These are phyloP conservation scores for Aphyosemion australe DNA, from an alignment of 2,113 vertebrate genomes.

Conservation along the genomic window DNA sequence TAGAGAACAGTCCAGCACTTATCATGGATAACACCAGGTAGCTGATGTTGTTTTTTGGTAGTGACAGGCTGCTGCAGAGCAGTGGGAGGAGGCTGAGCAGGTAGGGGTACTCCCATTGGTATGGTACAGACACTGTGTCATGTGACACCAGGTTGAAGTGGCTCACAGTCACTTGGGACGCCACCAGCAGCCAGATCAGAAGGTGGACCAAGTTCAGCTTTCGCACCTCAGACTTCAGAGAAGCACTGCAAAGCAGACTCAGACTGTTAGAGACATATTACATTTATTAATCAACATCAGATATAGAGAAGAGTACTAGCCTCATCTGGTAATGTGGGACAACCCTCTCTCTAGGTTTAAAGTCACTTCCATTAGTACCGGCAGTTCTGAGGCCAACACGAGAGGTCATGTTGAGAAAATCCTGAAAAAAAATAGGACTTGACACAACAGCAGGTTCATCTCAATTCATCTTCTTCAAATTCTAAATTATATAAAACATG, in stretches of 20 bases:
- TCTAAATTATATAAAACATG: too few relatives aligned
- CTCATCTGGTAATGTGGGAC: conserved; percentile 92
- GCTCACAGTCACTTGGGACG: conserved; percentile 87
- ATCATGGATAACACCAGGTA: conserved; percentile 98
- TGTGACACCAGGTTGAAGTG: conserved; percentile 88
- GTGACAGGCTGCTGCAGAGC: conserved; percentile 85
- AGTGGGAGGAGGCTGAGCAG: conserved; percentile 82
- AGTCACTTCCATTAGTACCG: conserved; percentile 87
- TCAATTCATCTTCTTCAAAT: too few relatives aligned
- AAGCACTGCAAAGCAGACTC: conserved; percentile 76
- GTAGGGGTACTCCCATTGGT: conserved; percentile 98
- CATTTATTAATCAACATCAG: neutral
- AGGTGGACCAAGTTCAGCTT: conserved; percentile 91
- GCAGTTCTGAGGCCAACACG: conserved; percentile 83
- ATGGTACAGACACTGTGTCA: conserved; percentile 91
- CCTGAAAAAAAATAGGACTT: conserved; percentile 17
- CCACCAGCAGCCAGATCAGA: conserved; percentile 88
- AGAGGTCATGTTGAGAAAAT: conserved; percentile 84
- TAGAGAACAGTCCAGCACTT: conserved; percentile 91
- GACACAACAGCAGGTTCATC: neutral
- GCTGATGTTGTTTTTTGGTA: conserved; percentile 97
- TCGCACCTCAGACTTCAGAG: conserved; percentile 91
- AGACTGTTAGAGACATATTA: neutral
- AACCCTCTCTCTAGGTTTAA: conserved; percentile 85
- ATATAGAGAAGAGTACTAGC: conserved; percentile 54